Percentiles rank a stretch among this genome's conserved stretches.
Evolutionary conservation across 2,113 vertebrate genomes (phyloP).

Genomic region (Apteryx owenii): DNA sequence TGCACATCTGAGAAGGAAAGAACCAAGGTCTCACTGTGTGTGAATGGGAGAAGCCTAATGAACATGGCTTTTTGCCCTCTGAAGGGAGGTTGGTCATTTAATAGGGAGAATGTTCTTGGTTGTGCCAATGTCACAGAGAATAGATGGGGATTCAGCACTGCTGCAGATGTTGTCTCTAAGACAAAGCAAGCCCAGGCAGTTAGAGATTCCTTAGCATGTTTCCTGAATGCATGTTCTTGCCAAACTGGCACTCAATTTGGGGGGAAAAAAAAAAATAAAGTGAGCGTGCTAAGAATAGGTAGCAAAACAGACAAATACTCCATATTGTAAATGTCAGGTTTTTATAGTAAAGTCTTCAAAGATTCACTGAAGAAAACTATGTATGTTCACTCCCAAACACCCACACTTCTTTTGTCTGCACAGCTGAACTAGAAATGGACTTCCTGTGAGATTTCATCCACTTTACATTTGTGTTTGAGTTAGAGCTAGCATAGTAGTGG

Average conservation of each 20-base stretch:
- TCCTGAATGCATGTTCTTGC: neutral
- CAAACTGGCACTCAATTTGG: neutral
- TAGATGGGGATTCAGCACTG: neutral
- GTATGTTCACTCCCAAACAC: neutral
- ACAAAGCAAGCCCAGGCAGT: neutral
- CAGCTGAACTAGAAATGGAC: accelerated
- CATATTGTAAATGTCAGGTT: neutral
- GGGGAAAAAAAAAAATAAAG: neutral
- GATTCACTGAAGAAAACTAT: neutral
- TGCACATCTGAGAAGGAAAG: neutral
- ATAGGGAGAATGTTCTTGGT: neutral
- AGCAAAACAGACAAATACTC: neutral
- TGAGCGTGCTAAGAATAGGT: neutral
- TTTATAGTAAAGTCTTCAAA: neutral
- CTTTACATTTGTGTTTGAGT: neutral
- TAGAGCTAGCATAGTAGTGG: neutral
- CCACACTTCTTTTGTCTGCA: neutral
- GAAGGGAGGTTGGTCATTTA: neutral
- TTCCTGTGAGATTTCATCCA: neutral
- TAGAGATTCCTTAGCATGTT: neutral
- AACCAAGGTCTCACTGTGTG: neutral
- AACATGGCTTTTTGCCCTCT: neutral
- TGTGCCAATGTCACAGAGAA: neutral
- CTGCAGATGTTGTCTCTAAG: neutral
- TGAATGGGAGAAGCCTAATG: neutral